Percentiles rank a stretch among this genome's conserved stretches.
Evolutionary conservation across 2,888 invertebrate genomes (phyloP).

Genomic region (Temnothorax unifasciatus): DNA sequence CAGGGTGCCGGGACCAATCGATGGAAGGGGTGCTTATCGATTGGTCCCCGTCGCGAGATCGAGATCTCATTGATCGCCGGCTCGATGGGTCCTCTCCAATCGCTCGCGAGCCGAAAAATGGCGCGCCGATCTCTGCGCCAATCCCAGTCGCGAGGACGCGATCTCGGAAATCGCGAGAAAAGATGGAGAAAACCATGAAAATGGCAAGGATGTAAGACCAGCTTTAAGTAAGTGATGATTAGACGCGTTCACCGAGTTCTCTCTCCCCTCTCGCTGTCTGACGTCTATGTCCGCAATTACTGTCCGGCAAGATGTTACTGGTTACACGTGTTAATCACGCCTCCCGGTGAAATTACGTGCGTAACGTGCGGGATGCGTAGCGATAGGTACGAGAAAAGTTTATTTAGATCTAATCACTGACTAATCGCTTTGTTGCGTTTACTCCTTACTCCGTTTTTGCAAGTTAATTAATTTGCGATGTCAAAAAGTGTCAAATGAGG

Average conservation of each 20-base stretch:
- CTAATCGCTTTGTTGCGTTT: neutral
- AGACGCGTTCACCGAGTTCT: no score
- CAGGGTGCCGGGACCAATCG: conserved; percentile 3
- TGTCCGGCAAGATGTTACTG: neutral
- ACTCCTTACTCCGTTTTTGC: neutral
- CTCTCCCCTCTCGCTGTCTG: no score
- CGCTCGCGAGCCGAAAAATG: neutral
- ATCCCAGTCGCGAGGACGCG: neutral
- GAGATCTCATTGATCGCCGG: neutral
- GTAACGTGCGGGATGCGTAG: no score
- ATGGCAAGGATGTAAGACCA: no score
- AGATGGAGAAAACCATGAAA: no score
- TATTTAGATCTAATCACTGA: neutral
- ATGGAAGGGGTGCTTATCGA: neutral
- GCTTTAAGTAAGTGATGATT: no score
- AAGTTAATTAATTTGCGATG: neutral
- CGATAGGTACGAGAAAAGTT: neutral
- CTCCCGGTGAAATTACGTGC: neutral
- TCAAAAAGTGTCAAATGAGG: neutral
- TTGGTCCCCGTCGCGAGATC: conserved; percentile 4
- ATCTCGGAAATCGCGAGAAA: neutral
- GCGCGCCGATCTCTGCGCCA: neutral
- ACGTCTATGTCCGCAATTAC: neutral
- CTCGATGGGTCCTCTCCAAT: neutral
- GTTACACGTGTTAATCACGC: neutral